Evolutionary conservation across 2,797 vertebrate genomes (phyloP).

Genomic region (Lophura swinhoii): DNA sequence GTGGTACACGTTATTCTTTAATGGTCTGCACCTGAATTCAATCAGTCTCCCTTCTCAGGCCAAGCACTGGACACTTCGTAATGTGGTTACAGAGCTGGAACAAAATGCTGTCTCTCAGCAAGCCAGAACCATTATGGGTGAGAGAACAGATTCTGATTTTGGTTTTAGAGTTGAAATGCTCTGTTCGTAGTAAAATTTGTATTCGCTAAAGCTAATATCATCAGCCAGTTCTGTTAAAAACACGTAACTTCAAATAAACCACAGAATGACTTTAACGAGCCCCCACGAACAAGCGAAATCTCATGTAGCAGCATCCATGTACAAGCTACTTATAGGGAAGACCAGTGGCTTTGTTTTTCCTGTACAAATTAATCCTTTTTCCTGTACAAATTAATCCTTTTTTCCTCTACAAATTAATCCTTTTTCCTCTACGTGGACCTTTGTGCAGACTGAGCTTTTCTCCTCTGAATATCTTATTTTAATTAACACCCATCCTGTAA

Average conservation of each 20-base stretch:
- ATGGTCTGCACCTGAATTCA: slow-evolving; percentile 53
- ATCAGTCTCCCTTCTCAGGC: not conserved
- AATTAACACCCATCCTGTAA: not conserved
- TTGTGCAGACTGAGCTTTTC: not conserved
- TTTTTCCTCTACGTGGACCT: not conserved
- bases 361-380: not conserved
- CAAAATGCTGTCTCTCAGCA: not conserved
- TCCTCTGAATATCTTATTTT: not conserved
- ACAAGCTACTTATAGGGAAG: not conserved
- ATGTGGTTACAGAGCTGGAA: not conserved
- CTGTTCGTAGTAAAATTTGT: not conserved
- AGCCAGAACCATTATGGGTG: not conserved
- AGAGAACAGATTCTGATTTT: not conserved
- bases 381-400: not conserved
- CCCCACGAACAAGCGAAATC: not conserved
- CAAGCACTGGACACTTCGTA: not conserved
- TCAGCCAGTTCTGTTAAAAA: not conserved
- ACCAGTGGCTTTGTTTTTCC: not conserved
- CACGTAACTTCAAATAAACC: not conserved
- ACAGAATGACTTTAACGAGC: not conserved
- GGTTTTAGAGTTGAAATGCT: not conserved
- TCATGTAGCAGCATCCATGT: not conserved
- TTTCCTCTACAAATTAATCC: not conserved
- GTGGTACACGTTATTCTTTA: not conserved
- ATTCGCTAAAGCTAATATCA: not conserved